phyloP scores from a whole-genome alignment of 2,113 vertebrate species.

The Colinus virginianus region DNA sequence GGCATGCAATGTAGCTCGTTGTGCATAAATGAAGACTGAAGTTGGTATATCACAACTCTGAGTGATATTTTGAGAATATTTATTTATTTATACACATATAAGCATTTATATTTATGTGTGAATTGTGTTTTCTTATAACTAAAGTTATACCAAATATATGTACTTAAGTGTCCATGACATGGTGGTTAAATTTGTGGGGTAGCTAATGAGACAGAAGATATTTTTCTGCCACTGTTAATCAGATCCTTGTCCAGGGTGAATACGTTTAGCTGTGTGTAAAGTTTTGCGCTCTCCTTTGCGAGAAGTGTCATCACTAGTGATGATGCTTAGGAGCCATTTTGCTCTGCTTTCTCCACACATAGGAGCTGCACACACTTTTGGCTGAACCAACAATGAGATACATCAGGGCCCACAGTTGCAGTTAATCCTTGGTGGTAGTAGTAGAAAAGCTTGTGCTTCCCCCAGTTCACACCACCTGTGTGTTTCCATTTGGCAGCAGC shows the following conservation, averaged over 20 bases:
- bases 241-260: neutral
- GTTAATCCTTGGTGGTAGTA: neutral
- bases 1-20: neutral
- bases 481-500: neutral
- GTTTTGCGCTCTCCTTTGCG: neutral
- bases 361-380: neutral
- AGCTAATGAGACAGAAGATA: neutral
- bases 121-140: neutral
- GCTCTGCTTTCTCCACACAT: neutral
- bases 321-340: neutral
- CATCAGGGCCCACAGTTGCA: neutral
- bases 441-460: neutral
- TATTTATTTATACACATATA: neutral
- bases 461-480: neutral
- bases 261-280: neutral
- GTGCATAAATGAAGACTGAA: neutral
- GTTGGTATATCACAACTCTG: neutral
- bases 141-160: neutral
- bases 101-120: neutral
- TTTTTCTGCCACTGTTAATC: neutral
- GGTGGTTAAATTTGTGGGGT: neutral
- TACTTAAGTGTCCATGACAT: neutral
- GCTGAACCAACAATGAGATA: neutral
- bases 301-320: neutral
- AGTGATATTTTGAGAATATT: neutral